Percentiles rank a stretch among this genome's conserved stretches.
Conservation (phyloP, 2,113 vertebrate genomes). For the Thalassoma bifasciatum region DNA sequence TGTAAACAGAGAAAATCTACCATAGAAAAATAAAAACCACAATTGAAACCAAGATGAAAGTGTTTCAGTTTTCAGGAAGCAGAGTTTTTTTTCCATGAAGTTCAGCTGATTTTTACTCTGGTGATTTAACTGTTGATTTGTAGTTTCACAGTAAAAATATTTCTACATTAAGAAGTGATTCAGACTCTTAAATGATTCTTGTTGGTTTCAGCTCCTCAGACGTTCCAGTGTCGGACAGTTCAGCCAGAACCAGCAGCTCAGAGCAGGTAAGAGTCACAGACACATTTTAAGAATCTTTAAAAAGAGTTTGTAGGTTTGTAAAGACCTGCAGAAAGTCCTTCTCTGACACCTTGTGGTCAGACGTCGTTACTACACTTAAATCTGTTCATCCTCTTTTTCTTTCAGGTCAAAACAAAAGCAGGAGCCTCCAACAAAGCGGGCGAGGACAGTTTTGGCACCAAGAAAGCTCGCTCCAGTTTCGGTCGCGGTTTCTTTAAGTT, state of each 20-base stretch:
- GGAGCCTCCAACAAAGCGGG: constrained; percentile 67
- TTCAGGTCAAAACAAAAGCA: constrained; percentile 46
- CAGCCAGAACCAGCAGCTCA: constrained; percentile 73
- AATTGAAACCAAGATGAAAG: no score
- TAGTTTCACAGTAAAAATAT: neutral
- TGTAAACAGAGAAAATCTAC: no score
- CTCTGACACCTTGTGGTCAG: constrained; percentile 55
- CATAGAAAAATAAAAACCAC: no score
- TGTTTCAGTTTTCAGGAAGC: neutral
- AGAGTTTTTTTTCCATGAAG: neutral
- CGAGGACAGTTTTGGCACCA: constrained; percentile 87
- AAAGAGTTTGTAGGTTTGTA: no score
- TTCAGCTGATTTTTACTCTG: no score
- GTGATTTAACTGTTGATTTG: neutral
- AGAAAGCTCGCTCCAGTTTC: constrained; percentile 91
- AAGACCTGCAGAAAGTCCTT: neutral
- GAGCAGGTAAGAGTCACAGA: constrained; percentile 84
- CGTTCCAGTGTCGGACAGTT: constrained; percentile 79
- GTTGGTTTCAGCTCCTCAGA: constrained; percentile 79
- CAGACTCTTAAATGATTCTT: no score
- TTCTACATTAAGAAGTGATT: no score
- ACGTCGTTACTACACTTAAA: neutral
- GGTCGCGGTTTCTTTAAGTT: constrained; percentile 96
- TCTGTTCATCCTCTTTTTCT: neutral
- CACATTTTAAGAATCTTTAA: no score